phyloP scores from a whole-genome alignment of 2,113 vertebrate species.

The Tachysurus fulvidraco region DNA sequence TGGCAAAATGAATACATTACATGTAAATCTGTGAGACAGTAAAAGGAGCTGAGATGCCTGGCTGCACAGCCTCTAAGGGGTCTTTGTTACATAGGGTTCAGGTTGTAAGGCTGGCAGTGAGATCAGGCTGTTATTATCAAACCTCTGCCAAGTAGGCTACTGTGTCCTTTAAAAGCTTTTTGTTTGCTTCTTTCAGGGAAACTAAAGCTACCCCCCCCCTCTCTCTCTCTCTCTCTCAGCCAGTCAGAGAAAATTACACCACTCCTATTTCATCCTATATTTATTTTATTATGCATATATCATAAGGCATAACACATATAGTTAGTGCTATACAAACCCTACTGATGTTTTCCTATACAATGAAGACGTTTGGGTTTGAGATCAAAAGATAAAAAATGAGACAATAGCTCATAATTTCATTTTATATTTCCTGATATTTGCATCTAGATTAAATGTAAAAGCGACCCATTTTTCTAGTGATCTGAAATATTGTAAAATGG shows the following conservation, averaged over 20 bases:
- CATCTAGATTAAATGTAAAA: not conserved
- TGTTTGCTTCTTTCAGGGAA: slow-evolving; percentile 4
- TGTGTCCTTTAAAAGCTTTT: slow-evolving; percentile 35
- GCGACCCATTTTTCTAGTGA: not conserved
- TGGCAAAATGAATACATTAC: not conserved
- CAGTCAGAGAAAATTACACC: slow-evolving; percentile 2
- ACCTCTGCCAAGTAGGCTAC: slow-evolving; percentile 35
- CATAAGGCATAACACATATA: not conserved
- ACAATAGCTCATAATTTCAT: not conserved
- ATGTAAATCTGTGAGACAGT: slow-evolving; percentile 11
- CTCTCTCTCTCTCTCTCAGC: not conserved
- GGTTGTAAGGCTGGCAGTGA: slow-evolving; percentile 19
- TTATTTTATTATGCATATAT: not conserved
- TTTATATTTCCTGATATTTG: not conserved
- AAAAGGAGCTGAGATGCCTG: not conserved
- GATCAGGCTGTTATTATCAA: slow-evolving; percentile 31
- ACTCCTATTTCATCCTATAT: no score
- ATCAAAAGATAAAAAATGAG: not conserved
- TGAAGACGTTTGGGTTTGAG: not conserved
- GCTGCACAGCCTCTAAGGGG: not conserved
- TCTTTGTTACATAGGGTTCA: slow-evolving; percentile 14
- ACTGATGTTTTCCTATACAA: not conserved
- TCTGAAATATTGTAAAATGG: not conserved
- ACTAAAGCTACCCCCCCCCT: not conserved
- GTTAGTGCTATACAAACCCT: not conserved